Evolutionary conservation across 2,888 invertebrate genomes (phyloP).

Genomic region (Diarsia dahlii): DNA sequence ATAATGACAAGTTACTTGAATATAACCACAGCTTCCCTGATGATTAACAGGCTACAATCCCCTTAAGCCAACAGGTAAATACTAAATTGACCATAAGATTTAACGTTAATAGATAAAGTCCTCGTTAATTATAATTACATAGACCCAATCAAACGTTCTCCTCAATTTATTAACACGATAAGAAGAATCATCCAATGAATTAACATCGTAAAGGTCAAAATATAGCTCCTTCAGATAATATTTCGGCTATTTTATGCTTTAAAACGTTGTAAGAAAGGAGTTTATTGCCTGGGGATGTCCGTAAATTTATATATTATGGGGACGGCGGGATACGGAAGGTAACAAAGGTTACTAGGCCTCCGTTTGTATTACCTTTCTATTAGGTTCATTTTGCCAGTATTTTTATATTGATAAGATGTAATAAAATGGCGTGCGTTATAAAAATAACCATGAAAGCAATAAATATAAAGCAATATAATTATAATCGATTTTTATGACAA

Average conservation of each 20-base stretch:
- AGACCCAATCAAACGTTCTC: constrained; percentile 44
- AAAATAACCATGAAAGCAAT: neutral
- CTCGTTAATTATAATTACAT: constrained; percentile 36
- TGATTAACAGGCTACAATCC: neutral
- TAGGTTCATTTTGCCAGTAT: constrained; percentile 16
- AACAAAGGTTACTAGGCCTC: constrained; percentile 40
- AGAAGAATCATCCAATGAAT: constrained; percentile 58
- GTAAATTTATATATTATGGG: constrained; percentile 62
- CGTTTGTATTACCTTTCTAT: constrained; percentile 35
- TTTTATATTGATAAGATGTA: neutral
- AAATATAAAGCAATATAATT: neutral
- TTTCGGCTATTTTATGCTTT: constrained; percentile 56
- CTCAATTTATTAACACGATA: constrained; percentile 47
- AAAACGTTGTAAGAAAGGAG: constrained; percentile 61
- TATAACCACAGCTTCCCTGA: too few species aligned
- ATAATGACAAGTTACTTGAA: neutral
- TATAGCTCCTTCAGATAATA: constrained; percentile 53
- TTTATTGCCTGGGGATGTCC: constrained; percentile 63
- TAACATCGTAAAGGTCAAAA: constrained; percentile 58
- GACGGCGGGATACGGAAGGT: constrained; percentile 39
- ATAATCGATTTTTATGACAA: neutral
- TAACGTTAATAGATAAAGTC: constrained; percentile 23
- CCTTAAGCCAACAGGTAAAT: constrained; percentile 8
- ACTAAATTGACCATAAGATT: constrained; percentile 28
- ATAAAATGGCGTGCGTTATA: constrained; percentile 1